Base-by-base conservation (phyloP, 2,797 vertebrate genomes). In the Phyllotis vaccarum region DNA sequence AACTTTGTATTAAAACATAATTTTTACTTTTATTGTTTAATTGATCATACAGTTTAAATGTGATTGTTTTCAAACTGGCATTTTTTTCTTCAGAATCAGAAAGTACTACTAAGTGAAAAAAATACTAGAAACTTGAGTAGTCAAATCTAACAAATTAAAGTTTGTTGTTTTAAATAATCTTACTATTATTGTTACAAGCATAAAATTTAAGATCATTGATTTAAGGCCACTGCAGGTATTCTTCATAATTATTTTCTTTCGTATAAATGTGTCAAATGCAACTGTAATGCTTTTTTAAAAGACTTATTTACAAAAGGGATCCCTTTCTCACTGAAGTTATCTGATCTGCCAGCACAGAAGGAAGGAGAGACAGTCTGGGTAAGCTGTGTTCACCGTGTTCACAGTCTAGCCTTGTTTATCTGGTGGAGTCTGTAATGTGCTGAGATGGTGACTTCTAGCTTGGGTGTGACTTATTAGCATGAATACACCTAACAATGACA, bases 181-280 rank as follows among this genome's bases (percentile, higher is more conserved):
- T 95, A 58, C 87, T 80, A n/a, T 83, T 27, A 5, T 74, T 2
- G 68, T 94, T 97, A 64, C 81, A 60, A 64, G 29, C 29, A 8
- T 64, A 14, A 90, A 95, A 94, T 60, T 75, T 27, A 76, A 89
- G 82, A 31, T 75, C 81, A 90, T 74, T 46, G 72, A 43, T 97
- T 97, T 76, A 90, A 60, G 93, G 94, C 37, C 54, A 94, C 40
- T n/a, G 34, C 40, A 88, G 70, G 72, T 91, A 79, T 96, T 96
- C 68, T 14, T 75, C 86, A 85, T 34, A 60, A 81, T 72, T 2
- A 37, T 52, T 96, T 97, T 96, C 43, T 95, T 91, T 90, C 29
- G 3, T 68, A 46, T 83, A 92, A 86, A 92, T 96, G 93, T 85
- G 3, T 80, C 79, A 89, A 79, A 4, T 89, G 6, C 31, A 92